Base-by-base conservation (phyloP, 2,797 vertebrate species). In the Rallus crepitans region DNA sequence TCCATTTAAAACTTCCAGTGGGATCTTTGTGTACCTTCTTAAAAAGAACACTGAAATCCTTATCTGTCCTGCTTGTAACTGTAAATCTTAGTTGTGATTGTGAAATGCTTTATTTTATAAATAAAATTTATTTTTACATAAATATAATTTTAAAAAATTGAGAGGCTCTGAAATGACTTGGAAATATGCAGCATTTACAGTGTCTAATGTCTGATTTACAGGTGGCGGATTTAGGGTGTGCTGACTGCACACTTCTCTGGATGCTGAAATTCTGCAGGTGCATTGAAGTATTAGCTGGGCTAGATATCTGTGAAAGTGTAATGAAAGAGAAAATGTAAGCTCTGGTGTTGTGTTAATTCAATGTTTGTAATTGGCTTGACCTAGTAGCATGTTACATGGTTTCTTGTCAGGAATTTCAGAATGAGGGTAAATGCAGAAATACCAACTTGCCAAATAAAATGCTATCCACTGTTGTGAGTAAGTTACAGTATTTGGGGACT, bases 141-240 rank as follows among this genome's bases (percentile, higher is more conserved):
- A 87, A 28, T 63, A 28, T 1, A 23, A 45, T 30, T 65, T 66
- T 35, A 47, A 40, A 48, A 48, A 48, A 48, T 21, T 78, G 12
- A 6, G 64, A 68, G 14, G 79, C 9, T 82, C 59, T 82, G 45
- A 76, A 73, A 68, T 57, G 17, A 42, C 28, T 66, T 93, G 33
- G 24, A 85, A 72, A 52, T 66, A 31, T 17, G 19, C 28, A 60
- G 20, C 25, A 48, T 61, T 89, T 87, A 82, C 8, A 2, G 79
- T 50, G 42, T 61, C 93, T 27, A 35, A 82, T 90, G 31, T 97
- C 35, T 96, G 23, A 72, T 95, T 96, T 95, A 35, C 96, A 99
- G 99, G 98, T 99, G 91, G 98, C 98, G 75, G 99, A 99, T 94
- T 94, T 99, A 92, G 99, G 99, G 21, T 99, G 99, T 95, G 96